Base-by-base conservation (phyloP, 64 coral and sea anemone species). In the Porites lutea region DNA sequence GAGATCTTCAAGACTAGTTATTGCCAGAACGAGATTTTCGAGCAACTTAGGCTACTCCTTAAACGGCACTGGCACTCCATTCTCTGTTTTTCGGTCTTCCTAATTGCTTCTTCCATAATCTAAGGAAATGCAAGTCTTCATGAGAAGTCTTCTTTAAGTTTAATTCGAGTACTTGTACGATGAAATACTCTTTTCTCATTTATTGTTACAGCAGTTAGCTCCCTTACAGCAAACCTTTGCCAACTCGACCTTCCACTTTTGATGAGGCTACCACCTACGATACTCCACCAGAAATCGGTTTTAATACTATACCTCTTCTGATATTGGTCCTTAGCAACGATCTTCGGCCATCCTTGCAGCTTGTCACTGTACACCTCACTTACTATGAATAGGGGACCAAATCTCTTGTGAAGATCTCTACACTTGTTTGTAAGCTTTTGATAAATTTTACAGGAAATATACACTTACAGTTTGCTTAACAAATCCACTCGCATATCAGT, bases 361-460 rank as follows among this genome's bases (percentile, higher is more conserved):
- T 79, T 48, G 48, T 65, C 21, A 87, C 74, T 49, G 59, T 65
- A 93, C 2, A 73, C 91, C 62, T 57, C 53, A 20, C 71, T 59
- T 23, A 93, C 50, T 0, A 82, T 22, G 71, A 87, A 93, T 51
- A 64, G 83, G 65, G 70, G 65, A 37, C 83, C 83, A 27, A 70
- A 86, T 27, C 83, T 86, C 52, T 70, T 48, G 37, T 72, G 64
- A 71, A 86, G 47, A 16, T 13, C 46, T 70, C 83, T 51, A 70
- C 23, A 62, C 82, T 0, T 11, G 27, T 14, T 43, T 43, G 37
- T 86, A 86, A 8, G 83, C 65, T 86, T 66, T 51, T 51, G 61
- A 13, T 8, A 64, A 86, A 71, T 19, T 23, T 71, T 65, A 21
- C 46, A 69, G 45, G 62, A 86, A 86, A 71, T 9, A 13, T 71